Evolutionary conservation across 2,113 vertebrate species (phyloP), one percentile per base, ranked within the genome.

Genomic region (Climacteris rufus): DNA sequence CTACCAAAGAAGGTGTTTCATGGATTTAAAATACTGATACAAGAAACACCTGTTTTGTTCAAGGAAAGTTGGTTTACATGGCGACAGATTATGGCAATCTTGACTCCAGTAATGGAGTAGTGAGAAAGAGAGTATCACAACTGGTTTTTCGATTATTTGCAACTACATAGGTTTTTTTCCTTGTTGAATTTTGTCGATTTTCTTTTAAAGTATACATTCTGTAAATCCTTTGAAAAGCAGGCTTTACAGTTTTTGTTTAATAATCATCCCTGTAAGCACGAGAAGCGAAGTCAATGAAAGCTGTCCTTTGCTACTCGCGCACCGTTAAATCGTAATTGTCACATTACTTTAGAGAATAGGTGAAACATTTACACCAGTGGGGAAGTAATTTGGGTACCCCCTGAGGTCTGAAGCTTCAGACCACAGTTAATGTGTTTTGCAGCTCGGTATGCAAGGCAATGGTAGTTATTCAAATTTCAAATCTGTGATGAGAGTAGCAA

Each of bases 201-300:
- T 70, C 22, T 66, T 86, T 87, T 64, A 77, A 69, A 74, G 40
- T 53, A 35, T 0, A 2, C 30, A 16, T 83, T 76, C 27, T 59
- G 1, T 19, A 52, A 71, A 10, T 44, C 33, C 17, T 70, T 66
- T 64, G 47, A 47, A 66, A 81, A 90, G 28, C 33, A 64, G 23
- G 42, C 31, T 70, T 87, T 24, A 50, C 10, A 44, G 44, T 59
- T 87, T 57, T 65, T 52, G 11, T 78, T 53, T 50, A 72, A 27
- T 47, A 80, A n/a, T 79, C 31, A 10, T 59, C 19, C 45, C 24
- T 59, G 7, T 37, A 59, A 91, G 33, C 5, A 11, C 0, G 0
- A 71, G 66, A 80, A 70, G n/a, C 5, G 11, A 76, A 88, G 37
- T 59, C 31, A 56, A 1, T n/a, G 11, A 31, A 65, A 59, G 14